phyloP scores from a whole-genome alignment of 2,797 vertebrate genomes.

The Hafferia zeledoni region DNA sequence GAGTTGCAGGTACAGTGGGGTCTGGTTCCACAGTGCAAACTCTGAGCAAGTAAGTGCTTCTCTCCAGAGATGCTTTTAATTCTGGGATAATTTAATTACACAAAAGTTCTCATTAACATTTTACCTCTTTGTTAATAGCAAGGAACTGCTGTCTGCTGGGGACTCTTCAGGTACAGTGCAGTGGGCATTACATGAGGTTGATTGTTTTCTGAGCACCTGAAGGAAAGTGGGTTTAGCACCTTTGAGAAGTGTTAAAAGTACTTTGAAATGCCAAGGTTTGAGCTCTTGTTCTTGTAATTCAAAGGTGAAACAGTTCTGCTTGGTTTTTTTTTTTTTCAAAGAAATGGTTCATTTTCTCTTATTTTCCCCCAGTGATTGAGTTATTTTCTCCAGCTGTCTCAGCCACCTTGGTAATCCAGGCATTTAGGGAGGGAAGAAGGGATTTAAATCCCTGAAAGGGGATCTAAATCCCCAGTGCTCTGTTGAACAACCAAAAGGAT shows the following conservation, averaged over 20 bases:
- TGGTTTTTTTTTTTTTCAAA: neutral
- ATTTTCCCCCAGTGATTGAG: neutral
- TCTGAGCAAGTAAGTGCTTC: constrained; percentile 69
- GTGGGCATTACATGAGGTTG: constrained; percentile 72
- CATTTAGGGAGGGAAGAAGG: neutral
- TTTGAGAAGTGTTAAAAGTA: neutral
- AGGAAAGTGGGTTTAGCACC: constrained; percentile 14
- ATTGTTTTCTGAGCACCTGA: neutral
- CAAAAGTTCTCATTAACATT: constrained; percentile 66
- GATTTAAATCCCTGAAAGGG: neutral
- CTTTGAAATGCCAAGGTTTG: neutral
- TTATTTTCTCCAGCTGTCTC: neutral
- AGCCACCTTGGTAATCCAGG: neutral
- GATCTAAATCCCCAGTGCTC: neutral
- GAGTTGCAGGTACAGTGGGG: constrained; percentile 66
- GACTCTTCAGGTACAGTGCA: constrained; percentile 59
- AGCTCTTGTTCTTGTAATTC: neutral
- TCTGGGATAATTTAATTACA: constrained; percentile 71
- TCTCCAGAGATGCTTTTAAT: constrained; percentile 72
- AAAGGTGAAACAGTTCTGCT: neutral
- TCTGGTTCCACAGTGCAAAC: constrained; percentile 66
- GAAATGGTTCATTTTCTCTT: neutral
- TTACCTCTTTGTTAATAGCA: constrained; percentile 76
- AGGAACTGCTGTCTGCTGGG: constrained; percentile 74
- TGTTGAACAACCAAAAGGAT: neutral